A percentile compares a stretch with the other conserved stretches of the same genome.
These are phyloP conservation scores for Allolobophora icterica DNA, from an alignment of 2,888 invertebrate genomes.

Conservation along the genomic window DNA sequence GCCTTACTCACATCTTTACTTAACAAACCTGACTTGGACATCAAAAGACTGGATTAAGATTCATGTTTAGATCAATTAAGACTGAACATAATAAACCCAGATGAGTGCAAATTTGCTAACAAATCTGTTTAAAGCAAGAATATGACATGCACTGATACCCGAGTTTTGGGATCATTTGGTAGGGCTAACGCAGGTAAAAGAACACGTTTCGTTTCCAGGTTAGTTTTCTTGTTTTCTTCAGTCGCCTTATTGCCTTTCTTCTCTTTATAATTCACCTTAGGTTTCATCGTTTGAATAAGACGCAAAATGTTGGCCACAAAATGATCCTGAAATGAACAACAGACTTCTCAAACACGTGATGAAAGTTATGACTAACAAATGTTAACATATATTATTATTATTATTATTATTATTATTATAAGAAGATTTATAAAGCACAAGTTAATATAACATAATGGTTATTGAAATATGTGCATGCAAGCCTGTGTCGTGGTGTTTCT, in stretches of 20 bases:
- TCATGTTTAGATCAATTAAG: neutral
- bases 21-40: too few relatives aligned
- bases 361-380: neutral
- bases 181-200: constrained; percentile 65
- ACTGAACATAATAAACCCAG: neutral
- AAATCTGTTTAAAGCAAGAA: neutral
- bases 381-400: too few relatives aligned
- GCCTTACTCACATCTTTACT: too few relatives aligned
- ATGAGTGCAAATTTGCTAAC: too few relatives aligned
- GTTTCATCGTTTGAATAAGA: constrained; percentile 92
- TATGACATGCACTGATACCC: constrained; percentile 49
- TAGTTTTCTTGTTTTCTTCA: constrained; percentile 48
- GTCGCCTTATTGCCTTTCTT: constrained; percentile 47
- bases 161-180: constrained; percentile 65
- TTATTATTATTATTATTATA: too few relatives aligned
- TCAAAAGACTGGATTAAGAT: too few relatives aligned
- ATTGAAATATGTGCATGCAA: neutral
- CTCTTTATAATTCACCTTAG: constrained; percentile 50
- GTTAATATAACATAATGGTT: too few relatives aligned
- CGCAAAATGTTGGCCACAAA: constrained; percentile 89
- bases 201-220: constrained; percentile 58
- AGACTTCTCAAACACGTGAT: neutral
- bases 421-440: too few relatives aligned
- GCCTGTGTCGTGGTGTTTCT: neutral
- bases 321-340: constrained; percentile 74